phyloP scores from a whole-genome alignment of 2,888 invertebrate genomes.

The Noctuana brunneofusca region DNA sequence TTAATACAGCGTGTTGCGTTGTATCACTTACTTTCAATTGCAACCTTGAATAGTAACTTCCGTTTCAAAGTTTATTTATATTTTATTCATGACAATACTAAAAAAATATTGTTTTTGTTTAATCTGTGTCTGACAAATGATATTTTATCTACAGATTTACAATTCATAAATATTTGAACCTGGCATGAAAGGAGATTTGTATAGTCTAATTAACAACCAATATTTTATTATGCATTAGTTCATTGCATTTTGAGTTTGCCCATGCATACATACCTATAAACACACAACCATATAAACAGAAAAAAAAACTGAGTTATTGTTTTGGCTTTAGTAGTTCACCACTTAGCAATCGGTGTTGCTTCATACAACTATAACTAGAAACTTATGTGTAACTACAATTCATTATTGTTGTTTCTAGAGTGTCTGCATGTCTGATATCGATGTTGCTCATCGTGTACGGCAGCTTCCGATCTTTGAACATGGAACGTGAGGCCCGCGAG shows the following conservation, averaged over 20 bases:
- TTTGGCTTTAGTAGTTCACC: too few relatives aligned
- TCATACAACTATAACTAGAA: too few relatives aligned
- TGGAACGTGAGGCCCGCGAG: conserved; percentile 96
- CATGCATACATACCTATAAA: too few relatives aligned
- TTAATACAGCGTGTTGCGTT: conserved; percentile 8
- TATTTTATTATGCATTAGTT: too few relatives aligned
- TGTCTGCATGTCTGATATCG: conserved; percentile 98
- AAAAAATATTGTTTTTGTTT: not conserved
- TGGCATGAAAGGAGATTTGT: too few relatives aligned
- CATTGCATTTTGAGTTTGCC: too few relatives aligned
- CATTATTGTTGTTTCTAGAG: conserved; percentile 76
- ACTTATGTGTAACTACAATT: not conserved
- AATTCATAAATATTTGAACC: too few relatives aligned
- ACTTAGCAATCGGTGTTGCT: too few relatives aligned
- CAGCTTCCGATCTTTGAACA: conserved; percentile 97
- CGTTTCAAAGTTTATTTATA: not conserved
- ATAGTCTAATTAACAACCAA: too few relatives aligned
- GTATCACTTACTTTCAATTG: conserved; percentile 26
- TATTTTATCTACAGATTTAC: too few relatives aligned
- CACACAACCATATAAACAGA: too few relatives aligned
- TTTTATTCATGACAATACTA: not conserved
- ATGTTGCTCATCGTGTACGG: conserved; percentile 98
- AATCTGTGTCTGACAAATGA: not conserved
- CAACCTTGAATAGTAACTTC: conserved; percentile 13
- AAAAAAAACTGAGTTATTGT: too few relatives aligned